phyloP scores from a whole-genome alignment of 2,113 vertebrate genomes.

The Emydura subglobosa region DNA sequence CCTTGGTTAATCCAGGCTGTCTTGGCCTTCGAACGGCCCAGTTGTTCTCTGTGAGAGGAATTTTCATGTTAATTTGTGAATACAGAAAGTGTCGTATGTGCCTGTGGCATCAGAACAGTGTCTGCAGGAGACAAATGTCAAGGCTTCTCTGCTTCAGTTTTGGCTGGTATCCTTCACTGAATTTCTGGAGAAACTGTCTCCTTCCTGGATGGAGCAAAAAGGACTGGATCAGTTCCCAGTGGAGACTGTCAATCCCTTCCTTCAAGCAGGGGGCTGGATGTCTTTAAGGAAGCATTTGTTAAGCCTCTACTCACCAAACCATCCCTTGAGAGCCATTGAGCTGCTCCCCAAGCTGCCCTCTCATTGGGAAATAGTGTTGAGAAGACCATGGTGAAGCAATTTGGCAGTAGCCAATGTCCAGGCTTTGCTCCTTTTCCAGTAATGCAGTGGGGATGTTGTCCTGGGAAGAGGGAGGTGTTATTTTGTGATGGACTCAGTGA shows the following conservation, averaged over 20 bases:
- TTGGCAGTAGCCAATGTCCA: accelerated
- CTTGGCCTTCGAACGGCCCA: neutral
- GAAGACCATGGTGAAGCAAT: accelerated
- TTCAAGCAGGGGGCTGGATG: neutral
- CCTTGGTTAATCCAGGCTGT: neutral
- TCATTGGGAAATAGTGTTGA: neutral
- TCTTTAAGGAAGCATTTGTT: neutral
- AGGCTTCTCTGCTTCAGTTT: accelerated
- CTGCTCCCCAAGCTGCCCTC: neutral
- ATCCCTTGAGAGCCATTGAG: neutral
- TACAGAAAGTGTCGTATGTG: neutral
- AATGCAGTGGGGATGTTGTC: no score
- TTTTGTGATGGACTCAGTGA: neutral
- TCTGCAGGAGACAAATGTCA: accelerated
- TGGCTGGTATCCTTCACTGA: neutral
- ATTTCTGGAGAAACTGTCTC: neutral
- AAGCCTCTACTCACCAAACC: neutral
- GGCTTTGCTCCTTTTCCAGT: neutral
- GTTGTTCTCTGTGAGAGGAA: neutral
- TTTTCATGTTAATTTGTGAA: accelerated
- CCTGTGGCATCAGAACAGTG: neutral
- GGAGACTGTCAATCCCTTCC: neutral
- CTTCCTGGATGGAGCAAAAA: accelerated
- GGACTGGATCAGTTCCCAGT: neutral
- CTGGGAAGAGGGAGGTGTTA: accelerated